Evolutionary conservation across 2,113 vertebrate genomes (phyloP).

Genomic region (Brienomyrus brachyistius): DNA sequence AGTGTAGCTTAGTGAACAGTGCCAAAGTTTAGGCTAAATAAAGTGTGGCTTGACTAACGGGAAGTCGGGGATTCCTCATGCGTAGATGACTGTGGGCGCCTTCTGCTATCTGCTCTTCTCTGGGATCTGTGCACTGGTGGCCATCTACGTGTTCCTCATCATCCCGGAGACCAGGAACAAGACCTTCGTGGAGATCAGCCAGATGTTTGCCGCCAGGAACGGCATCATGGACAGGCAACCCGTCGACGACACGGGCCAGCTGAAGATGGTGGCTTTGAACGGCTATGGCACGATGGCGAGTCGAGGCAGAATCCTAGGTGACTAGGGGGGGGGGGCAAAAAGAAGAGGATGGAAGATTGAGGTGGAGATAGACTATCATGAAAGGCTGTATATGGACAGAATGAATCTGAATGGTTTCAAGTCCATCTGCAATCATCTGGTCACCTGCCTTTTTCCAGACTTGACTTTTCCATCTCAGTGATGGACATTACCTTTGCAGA

Average conservation of each 20-base stretch:
- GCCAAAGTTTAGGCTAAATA: background rate
- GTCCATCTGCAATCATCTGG: background rate
- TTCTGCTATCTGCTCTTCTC: conserved; percentile 83
- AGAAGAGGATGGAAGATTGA: background rate
- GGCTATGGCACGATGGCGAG: conserved; percentile 60
- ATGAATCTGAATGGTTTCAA: background rate
- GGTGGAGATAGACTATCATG: too few species aligned
- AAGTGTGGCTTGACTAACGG: background rate
- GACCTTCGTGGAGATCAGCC: conserved; percentile 84
- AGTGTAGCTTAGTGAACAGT: background rate
- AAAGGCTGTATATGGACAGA: background rate
- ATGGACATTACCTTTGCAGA: background rate
- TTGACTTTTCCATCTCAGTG: background rate
- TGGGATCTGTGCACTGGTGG: conserved; percentile 63
- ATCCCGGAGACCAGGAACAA: conserved; percentile 84
- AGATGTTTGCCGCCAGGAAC: conserved; percentile 59
- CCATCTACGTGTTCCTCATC: conserved; percentile 64
- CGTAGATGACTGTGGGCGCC: conserved; percentile 66
- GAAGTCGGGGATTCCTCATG: background rate
- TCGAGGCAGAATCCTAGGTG: background rate
- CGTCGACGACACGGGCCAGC: conserved; percentile 24
- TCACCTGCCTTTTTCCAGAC: background rate
- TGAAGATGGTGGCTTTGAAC: conserved; percentile 52
- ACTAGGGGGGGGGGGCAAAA: background rate
- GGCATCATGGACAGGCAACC: conserved; percentile 35